These are phyloP conservation scores for Rhodeus uyekii DNA, from an alignment of 2,797 vertebrate genomes.

Conservation along the genomic window DNA sequence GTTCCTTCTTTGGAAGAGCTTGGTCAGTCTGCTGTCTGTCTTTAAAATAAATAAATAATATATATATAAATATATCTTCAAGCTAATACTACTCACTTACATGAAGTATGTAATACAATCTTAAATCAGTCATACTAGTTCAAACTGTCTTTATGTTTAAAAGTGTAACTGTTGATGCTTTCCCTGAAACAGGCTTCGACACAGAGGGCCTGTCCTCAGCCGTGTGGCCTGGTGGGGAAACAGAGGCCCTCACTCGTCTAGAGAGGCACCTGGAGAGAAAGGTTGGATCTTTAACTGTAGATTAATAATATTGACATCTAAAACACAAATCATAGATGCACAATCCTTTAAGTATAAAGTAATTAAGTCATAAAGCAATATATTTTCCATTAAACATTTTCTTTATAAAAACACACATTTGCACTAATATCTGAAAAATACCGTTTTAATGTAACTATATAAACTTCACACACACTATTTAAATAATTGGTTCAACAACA, in stretches of 20 bases:
- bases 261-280: conserved; percentile 62
- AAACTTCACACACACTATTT: too few relatives aligned
- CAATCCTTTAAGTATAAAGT: neutral
- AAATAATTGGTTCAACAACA: neutral
- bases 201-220: conserved; percentile 57
- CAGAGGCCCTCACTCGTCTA: conserved; percentile 59
- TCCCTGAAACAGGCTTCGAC: conserved; percentile 55
- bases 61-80: too few relatives aligned
- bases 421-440: too few relatives aligned
- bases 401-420: too few relatives aligned
- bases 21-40: conserved; percentile 45
- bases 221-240: conserved; percentile 63
- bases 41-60: too few relatives aligned
- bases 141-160: neutral
- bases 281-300: conserved; percentile 27
- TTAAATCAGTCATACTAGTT: neutral
- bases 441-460: too few relatives aligned
- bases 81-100: neutral
- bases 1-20: conserved; percentile 67
- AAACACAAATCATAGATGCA: neutral
- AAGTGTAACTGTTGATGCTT: neutral
- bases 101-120: neutral
- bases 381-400: too few relatives aligned
- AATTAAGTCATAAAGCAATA: neutral
- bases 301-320: neutral